Conservation (phyloP, 2,888 invertebrate genomes). For the Philonicus albiceps region DNA sequence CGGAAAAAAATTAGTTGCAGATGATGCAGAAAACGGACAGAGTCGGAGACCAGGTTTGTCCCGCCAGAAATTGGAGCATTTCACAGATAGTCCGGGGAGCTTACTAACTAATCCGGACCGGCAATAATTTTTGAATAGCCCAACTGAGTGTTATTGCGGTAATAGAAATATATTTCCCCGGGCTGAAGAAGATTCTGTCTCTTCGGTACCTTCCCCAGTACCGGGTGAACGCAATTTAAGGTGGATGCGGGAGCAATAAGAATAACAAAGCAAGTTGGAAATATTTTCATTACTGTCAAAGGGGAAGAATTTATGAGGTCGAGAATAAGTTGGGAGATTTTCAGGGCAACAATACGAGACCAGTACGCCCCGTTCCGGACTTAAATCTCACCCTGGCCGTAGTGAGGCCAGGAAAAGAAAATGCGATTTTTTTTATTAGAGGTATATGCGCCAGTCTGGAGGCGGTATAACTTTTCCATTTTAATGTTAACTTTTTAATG, state of each 20-base stretch:
- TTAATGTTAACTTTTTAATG: slow-evolving; percentile 53
- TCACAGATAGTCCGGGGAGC: background rate
- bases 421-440: background rate
- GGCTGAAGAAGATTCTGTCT: background rate
- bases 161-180: slow-evolving; percentile 46
- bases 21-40: background rate
- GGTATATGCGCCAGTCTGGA: background rate
- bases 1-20: background rate
- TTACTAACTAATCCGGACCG: slow-evolving; percentile 42
- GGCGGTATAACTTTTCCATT: slow-evolving; percentile 43
- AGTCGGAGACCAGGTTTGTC: background rate
- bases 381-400: background rate
- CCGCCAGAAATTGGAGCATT: background rate
- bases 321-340: slow-evolving; percentile 13
- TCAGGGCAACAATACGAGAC: background rate
- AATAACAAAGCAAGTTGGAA: slow-evolving; percentile 48
- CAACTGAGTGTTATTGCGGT: slow-evolving; percentile 47
- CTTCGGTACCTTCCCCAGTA: background rate
- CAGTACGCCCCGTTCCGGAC: background rate
- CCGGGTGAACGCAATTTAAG: background rate
- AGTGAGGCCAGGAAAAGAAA: background rate
- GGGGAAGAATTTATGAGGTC: slow-evolving; percentile 47
- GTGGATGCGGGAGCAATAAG: slow-evolving; percentile 43
- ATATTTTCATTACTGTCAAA: slow-evolving; percentile 50
- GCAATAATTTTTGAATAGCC: slow-evolving; percentile 47